Evolutionary conservation across 2,113 vertebrate genomes (phyloP).

Genomic region (Acrocephalus kingi): DNA sequence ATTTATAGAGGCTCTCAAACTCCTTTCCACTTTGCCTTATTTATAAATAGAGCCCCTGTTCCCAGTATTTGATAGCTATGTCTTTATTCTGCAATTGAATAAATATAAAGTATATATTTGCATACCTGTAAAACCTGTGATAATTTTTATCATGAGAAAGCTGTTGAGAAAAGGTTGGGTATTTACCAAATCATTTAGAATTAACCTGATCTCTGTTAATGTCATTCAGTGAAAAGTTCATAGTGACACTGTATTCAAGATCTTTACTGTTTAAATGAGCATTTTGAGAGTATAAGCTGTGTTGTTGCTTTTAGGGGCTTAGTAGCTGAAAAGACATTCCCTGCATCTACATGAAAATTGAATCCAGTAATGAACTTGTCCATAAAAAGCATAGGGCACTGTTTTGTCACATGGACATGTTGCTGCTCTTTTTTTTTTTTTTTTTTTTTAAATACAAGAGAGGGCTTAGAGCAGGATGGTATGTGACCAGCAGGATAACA

Average conservation of each 20-base stretch:
- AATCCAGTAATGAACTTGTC: neutral
- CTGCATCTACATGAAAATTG: neutral
- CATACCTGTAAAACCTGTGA: neutral
- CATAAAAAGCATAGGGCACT: neutral
- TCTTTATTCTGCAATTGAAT: neutral
- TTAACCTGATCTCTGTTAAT: neutral
- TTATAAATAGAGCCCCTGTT: neutral
- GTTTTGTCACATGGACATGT: neutral
- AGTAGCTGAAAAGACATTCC: neutral
- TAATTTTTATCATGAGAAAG: neutral
- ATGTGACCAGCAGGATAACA: neutral
- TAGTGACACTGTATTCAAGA: neutral
- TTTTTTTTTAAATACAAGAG: neutral
- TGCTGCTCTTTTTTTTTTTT: neutral
- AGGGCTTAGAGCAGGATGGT: neutral
- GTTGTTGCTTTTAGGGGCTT: neutral
- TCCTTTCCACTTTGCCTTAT: neutral
- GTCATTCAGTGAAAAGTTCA: neutral
- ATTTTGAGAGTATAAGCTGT: neutral
- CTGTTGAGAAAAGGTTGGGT: neutral
- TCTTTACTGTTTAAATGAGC: neutral
- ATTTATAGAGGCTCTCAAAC: neutral
- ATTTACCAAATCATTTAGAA: neutral
- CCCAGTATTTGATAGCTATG: neutral
- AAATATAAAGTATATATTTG: neutral